Conservation (phyloP, 92 coral and sea anemone species). For the Bergia sp. region DNA sequence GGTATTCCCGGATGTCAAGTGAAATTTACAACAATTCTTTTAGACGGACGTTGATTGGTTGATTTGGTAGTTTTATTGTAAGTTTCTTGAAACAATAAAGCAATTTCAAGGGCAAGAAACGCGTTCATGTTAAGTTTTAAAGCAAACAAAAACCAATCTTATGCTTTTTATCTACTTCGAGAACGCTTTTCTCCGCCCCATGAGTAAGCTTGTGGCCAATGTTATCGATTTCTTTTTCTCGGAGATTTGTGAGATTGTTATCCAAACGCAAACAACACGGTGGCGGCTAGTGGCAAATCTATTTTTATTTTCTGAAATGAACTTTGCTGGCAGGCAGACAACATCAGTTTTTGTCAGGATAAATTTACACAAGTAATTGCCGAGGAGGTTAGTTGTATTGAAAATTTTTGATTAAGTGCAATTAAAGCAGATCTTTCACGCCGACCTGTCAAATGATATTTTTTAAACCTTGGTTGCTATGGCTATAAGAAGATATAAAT, state of each 20-base stretch:
- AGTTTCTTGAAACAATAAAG: slow-evolving; percentile 28
- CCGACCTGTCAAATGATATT: slow-evolving; percentile 19
- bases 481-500: slow-evolving; percentile 17
- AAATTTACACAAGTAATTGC: slow-evolving; percentile 42
- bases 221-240: background rate
- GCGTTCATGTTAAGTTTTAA: slow-evolving; percentile 25
- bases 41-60: slow-evolving; percentile 36
- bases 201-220: background rate
- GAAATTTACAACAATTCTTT: slow-evolving; percentile 27
- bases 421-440: slow-evolving; percentile 12
- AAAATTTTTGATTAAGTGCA: slow-evolving; percentile 27
- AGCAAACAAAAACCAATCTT: slow-evolving; percentile 37
- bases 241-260: background rate
- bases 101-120: slow-evolving; percentile 30
- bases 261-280: slow-evolving; percentile 2
- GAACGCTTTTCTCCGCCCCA: background rate
- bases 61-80: slow-evolving; percentile 15
- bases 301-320: background rate
- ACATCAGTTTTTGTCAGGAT: slow-evolving; percentile 33
- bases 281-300: background rate
- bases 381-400: slow-evolving; percentile 13
- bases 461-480: background rate
- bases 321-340: slow-evolving; percentile 22
- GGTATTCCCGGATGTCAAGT: slow-evolving; percentile 43
- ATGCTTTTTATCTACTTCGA: background rate